A percentile compares a stretch with the other conserved stretches of the same genome.
phyloP scores from a whole-genome alignment of 2,113 vertebrate genomes.

The human (Homo sapiens) region DNA sequence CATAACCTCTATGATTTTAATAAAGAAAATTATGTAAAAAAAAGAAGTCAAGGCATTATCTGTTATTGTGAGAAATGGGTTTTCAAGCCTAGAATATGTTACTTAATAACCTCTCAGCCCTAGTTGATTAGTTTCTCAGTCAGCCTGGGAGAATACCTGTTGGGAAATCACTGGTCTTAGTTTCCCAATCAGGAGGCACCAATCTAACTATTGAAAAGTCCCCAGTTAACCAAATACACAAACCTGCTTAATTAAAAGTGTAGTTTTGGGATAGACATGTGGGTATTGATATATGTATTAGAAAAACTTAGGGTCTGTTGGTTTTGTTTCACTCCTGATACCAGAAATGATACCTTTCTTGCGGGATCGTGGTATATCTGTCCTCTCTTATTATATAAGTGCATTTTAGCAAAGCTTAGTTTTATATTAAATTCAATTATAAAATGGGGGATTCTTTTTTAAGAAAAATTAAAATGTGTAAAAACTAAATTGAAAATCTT shows the following conservation, averaged over 20 bases:
- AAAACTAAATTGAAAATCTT: not conserved
- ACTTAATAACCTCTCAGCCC: not conserved
- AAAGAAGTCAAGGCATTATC: accelerated
- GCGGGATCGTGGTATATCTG: not conserved
- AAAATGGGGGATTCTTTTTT: not conserved
- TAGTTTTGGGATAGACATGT: not conserved
- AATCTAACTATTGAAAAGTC: not conserved
- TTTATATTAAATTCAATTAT: not conserved
- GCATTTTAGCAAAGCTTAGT: not conserved
- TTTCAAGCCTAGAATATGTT: not conserved
- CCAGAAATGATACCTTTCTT: not conserved
- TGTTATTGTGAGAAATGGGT: not conserved
- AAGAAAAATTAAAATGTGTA: not conserved
- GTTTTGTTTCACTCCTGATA: not conserved
- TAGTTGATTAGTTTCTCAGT: not conserved
- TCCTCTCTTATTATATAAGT: not conserved
- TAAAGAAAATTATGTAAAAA: slow-evolving; percentile 32
- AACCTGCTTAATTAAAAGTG: not conserved
- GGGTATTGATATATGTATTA: not conserved
- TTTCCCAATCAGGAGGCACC: not conserved
- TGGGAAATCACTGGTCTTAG: not conserved
- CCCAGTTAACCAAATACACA: not conserved
- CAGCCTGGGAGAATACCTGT: not conserved
- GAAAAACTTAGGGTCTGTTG: not conserved
- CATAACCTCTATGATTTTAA: not conserved